Conservation (phyloP, 2,888 invertebrate species). For the Stenodema calcarata region DNA sequence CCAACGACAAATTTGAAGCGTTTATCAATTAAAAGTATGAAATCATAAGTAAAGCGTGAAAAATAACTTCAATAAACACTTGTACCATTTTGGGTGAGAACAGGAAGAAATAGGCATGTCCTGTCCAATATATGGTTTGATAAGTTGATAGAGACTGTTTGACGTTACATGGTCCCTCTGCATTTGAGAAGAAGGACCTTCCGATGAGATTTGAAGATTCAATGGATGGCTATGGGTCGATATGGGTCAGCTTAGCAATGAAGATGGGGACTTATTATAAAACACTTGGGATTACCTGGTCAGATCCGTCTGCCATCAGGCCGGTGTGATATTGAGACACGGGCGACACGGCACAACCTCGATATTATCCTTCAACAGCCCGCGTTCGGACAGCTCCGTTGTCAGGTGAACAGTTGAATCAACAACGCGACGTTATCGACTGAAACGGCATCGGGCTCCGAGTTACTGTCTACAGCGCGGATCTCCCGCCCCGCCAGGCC, state of each 20-base stretch:
- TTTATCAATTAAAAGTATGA: background rate
- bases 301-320: background rate
- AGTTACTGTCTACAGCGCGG: slow-evolving; percentile 1
- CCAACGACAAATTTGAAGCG: too few species aligned
- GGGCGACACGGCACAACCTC: background rate
- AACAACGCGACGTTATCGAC: slow-evolving; percentile 40
- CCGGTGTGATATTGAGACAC: background rate
- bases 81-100: background rate
- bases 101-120: background rate
- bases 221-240: background rate
- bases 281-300: background rate
- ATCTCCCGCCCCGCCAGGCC: background rate
- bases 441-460: slow-evolving; percentile 6
- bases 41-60: background rate
- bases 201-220: background rate
- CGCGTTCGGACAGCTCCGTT: background rate
- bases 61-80: too few species aligned
- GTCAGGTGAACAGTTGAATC: slow-evolving; percentile 29
- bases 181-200: too few species aligned
- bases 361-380: background rate
- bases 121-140: too few species aligned
- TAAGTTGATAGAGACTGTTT: too few species aligned
- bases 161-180: too few species aligned
- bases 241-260: background rate
- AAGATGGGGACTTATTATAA: background rate